Evolutionary conservation across 2,888 invertebrate genomes (phyloP).

Genomic region (Parochlus steinenii): DNA sequence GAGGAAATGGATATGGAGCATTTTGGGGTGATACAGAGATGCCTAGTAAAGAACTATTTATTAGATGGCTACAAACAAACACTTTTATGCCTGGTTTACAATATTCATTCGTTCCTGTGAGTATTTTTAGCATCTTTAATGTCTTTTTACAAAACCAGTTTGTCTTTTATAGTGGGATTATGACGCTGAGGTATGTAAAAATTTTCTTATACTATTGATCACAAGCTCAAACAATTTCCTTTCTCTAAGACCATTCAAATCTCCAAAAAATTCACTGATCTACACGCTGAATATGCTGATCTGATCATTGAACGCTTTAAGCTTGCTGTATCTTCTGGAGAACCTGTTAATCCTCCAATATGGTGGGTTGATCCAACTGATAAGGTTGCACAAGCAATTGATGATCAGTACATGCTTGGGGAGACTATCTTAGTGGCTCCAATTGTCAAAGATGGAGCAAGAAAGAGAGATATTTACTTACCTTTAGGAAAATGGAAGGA

Average conservation of each 20-base stretch:
- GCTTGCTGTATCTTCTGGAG: constrained; percentile 39
- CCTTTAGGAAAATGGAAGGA: constrained; percentile 60
- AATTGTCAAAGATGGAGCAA: constrained; percentile 43
- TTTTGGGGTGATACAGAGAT: constrained; percentile 31
- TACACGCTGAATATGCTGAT: constrained; percentile 45
- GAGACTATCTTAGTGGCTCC: constrained; percentile 65
- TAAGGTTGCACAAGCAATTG: constrained; percentile 36
- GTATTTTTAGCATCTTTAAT: too few species aligned
- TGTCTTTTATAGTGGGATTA: too few species aligned
- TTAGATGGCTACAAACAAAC: constrained; percentile 60
- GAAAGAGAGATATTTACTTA: constrained; percentile 51
- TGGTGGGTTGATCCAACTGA: constrained; percentile 72
- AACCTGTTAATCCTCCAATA: constrained; percentile 62
- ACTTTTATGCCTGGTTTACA: constrained; percentile 63
- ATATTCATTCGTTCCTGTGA: constrained; percentile 60
- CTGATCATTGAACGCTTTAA: constrained; percentile 45
- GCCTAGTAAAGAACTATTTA: constrained; percentile 41
- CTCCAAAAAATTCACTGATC: constrained; percentile 41
- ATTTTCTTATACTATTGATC: too few species aligned
- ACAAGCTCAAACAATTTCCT: constrained; percentile 13
- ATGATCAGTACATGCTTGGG: constrained; percentile 62
- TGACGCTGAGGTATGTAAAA: constrained; percentile 26
- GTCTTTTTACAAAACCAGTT: too few species aligned
- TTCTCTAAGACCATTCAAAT: constrained; percentile 41
- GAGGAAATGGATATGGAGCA: constrained; percentile 47